Evolutionary conservation across 2,797 vertebrate genomes (phyloP).

Genomic region (Pipistrellus pygmaeus): DNA sequence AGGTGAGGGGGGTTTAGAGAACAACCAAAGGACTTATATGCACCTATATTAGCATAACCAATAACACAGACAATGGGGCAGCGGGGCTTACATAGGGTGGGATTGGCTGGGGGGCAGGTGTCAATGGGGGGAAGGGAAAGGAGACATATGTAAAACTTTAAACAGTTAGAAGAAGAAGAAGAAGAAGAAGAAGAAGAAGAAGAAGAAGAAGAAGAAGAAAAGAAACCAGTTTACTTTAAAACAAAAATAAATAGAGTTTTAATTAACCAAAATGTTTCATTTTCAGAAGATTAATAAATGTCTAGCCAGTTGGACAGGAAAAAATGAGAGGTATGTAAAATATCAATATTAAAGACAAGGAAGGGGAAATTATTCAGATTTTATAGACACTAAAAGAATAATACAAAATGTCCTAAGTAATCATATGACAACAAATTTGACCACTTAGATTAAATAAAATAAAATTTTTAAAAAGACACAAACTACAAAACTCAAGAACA

Average conservation of each 20-base stretch:
- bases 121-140: no score
- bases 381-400: not conserved
- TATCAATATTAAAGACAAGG: not conserved
- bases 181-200: no score
- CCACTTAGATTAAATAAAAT: not conserved
- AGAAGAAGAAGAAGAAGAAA: not conserved
- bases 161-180: not conserved
- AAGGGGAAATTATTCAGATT: not conserved
- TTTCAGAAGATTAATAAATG: not conserved
- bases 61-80: no score
- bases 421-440: not conserved
- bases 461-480: not conserved
- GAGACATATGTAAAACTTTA: no score
- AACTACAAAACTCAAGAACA: not conserved
- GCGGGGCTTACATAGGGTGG: no score
- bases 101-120: no score
- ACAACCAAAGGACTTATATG: no score
- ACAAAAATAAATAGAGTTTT: not conserved
- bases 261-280: conserved; percentile 15
- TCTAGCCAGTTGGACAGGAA: not conserved
- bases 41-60: no score
- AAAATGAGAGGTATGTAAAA: not conserved
- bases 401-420: not conserved
- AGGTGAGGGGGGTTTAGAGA: no score
- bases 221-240: not conserved